These are phyloP conservation scores for Myiopsitta monachus DNA, from an alignment of 2,113 vertebrate genomes.

Conservation along the genomic window DNA sequence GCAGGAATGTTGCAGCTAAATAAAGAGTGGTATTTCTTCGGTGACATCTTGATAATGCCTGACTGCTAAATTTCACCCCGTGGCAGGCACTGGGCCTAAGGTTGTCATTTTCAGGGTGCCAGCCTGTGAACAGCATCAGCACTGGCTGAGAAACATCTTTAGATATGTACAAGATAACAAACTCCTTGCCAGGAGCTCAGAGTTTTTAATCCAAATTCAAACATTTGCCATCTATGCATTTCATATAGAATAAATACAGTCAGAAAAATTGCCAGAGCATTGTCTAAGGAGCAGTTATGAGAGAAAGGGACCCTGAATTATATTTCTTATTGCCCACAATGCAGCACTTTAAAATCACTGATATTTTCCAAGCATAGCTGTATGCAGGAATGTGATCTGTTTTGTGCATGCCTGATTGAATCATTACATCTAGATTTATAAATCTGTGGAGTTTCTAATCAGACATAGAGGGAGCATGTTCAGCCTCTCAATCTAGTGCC, in stretches of 20 bases:
- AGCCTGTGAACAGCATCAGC: neutral
- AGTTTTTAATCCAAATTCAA: conserved; percentile 8
- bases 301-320: neutral
- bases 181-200: neutral
- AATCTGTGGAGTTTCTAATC: conserved; percentile 25
- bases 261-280: neutral
- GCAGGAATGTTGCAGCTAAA: neutral
- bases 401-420: neutral
- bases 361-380: neutral
- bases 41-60: neutral
- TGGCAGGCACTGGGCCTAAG: neutral
- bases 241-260: neutral
- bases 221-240: neutral
- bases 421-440: conserved; percentile 33
- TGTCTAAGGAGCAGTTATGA: neutral
- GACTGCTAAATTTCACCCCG: neutral
- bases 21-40: neutral
- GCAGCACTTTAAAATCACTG: neutral
- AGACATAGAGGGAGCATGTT: neutral
- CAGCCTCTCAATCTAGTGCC: neutral
- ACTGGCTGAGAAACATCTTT: neutral
- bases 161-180: neutral
- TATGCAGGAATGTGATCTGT: neutral
- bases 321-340: neutral
- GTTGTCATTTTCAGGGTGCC: neutral